Conservation (phyloP, 2,888 invertebrate species). For the Sinelater perroti region DNA sequence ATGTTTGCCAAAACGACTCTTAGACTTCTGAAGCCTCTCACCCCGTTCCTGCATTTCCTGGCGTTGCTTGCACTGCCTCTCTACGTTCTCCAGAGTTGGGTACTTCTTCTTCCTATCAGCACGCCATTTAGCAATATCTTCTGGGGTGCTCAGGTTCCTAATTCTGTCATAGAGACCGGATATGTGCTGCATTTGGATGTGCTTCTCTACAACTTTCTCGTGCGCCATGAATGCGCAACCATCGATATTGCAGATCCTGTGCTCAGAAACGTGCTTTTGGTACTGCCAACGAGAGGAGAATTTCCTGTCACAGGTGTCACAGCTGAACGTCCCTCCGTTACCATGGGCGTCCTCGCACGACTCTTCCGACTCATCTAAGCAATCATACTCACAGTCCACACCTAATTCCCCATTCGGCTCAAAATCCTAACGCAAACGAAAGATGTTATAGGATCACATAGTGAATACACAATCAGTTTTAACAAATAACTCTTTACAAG, state of each 20-base stretch:
- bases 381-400: background rate
- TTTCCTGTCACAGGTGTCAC: conserved; percentile 84
- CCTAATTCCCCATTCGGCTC: background rate
- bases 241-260: conserved; percentile 81
- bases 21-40: conserved; percentile 69
- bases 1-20: conserved; percentile 59
- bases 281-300: conserved; percentile 70
- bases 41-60: conserved; percentile 78
- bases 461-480: background rate
- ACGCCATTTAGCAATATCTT: conserved; percentile 86
- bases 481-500: background rate
- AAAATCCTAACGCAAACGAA: conserved; percentile 3
- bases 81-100: conserved; percentile 64
- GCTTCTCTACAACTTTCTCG: conserved; percentile 80
- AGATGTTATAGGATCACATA: too few relatives aligned
- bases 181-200: conserved; percentile 83
- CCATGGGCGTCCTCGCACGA: conserved; percentile 16
- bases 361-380: conserved; percentile 13
- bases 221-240: conserved; percentile 84
- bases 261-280: conserved; percentile 74
- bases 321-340: conserved; percentile 59
- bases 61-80: conserved; percentile 68
- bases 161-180: conserved; percentile 85
- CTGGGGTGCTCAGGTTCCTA: conserved; percentile 76
- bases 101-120: conserved; percentile 78